phyloP scores from a whole-genome alignment of 2,888 invertebrate species.

The Smittia aterrima region DNA sequence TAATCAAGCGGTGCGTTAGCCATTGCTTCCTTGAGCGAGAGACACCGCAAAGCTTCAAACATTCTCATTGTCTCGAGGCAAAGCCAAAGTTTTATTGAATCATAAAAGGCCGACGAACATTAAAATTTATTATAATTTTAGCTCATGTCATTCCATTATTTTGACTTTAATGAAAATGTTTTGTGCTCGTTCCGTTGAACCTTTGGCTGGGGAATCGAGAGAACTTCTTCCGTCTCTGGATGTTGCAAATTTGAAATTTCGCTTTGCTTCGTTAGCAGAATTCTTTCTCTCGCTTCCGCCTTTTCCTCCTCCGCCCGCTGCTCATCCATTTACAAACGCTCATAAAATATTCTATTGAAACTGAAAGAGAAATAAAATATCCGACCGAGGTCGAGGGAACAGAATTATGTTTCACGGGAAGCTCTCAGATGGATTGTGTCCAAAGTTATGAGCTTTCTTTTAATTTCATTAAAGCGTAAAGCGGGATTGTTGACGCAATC shows the following conservation, averaged over 20 bases:
- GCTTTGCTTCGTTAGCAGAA: slow-evolving; percentile 7
- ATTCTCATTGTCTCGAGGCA: no score
- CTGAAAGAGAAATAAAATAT: background rate
- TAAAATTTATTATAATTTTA: slow-evolving; percentile 15
- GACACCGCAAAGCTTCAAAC: no score
- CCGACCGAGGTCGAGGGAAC: background rate
- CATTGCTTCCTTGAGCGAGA: no score
- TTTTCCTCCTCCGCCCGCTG: background rate
- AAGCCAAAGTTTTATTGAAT: background rate
- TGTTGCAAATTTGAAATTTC: background rate
- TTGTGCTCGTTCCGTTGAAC: slow-evolving; percentile 4
- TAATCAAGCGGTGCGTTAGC: no score
- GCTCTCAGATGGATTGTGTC: background rate
- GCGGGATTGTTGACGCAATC: no score
- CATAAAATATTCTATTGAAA: slow-evolving; percentile 11
- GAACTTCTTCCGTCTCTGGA: background rate
- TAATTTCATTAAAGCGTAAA: background rate
- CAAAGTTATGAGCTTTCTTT: background rate
- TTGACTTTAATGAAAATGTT: slow-evolving; percentile 7
- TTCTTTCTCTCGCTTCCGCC: background rate
- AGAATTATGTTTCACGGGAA: background rate
- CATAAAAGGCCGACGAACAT: slow-evolving; percentile 5
- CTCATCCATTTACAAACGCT: background rate
- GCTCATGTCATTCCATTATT: background rate
- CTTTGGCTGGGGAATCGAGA: background rate